These are phyloP conservation scores for Tenthredo distinguenda DNA, from an alignment of 2,888 invertebrate species.

Conservation along the genomic window DNA sequence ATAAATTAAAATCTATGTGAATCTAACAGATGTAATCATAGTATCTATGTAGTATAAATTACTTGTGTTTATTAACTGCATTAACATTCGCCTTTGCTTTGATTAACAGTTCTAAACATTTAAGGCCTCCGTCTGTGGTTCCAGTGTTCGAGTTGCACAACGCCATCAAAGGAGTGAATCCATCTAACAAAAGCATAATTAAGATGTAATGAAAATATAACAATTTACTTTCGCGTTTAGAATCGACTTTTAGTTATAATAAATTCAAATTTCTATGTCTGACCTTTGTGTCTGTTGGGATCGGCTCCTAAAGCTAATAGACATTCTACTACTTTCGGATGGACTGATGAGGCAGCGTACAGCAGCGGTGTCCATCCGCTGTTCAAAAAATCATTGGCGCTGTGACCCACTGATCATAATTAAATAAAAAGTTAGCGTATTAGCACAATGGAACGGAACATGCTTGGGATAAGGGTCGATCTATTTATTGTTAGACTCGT, in stretches of 20 bases:
- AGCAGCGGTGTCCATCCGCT: slow-evolving; percentile 83
- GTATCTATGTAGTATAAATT: slow-evolving; percentile 34
- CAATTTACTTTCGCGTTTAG: not conserved
- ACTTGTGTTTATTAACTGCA: slow-evolving; percentile 79
- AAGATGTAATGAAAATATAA: slow-evolving; percentile 4
- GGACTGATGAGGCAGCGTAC: slow-evolving; percentile 82
- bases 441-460: not conserved
- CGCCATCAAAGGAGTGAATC: slow-evolving; percentile 83
- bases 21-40: not conserved
- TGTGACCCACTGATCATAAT: slow-evolving; percentile 63
- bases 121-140: slow-evolving; percentile 76
- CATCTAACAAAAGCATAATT: slow-evolving; percentile 78
- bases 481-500: not conserved
- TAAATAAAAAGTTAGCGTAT: not conserved
- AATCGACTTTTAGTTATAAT: not conserved
- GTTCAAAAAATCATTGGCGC: slow-evolving; percentile 77
- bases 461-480: not conserved
- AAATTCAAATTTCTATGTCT: not conserved
- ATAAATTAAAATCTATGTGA: not conserved
- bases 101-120: slow-evolving; percentile 80
- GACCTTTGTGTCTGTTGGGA: slow-evolving; percentile 78
- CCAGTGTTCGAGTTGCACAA: slow-evolving; percentile 80
- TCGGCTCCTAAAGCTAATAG: slow-evolving; percentile 82
- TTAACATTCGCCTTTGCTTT: slow-evolving; percentile 80
- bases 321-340: slow-evolving; percentile 79